A percentile compares a stretch with the other conserved stretches of the same genome.
phyloP scores from a whole-genome alignment of 2,888 invertebrate genomes.

The Lasioglossum pauxillum region DNA sequence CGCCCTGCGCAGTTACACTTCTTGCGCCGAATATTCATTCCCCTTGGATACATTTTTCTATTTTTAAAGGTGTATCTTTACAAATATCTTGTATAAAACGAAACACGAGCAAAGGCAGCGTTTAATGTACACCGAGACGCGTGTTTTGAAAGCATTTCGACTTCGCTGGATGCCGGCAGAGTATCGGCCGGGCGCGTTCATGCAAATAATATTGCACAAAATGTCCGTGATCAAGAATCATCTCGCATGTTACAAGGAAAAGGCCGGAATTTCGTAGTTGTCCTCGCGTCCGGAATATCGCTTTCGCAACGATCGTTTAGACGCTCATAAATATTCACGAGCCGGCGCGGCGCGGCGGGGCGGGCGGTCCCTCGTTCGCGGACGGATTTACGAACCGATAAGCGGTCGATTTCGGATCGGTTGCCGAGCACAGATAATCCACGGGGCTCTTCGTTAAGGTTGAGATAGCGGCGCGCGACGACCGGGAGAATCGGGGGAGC shows the following conservation, averaged over 20 bases:
- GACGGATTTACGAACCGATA: conserved; percentile 12
- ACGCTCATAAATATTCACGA: conserved; percentile 20
- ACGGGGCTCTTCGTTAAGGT: conserved; percentile 21
- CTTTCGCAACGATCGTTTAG: conserved; percentile 19
- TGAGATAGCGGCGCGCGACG: conserved; percentile 49
- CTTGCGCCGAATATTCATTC: background rate
- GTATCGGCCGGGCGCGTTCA: background rate
- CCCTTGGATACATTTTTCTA: background rate
- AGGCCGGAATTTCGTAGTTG: background rate
- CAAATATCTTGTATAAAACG: background rate
- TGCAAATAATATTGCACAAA: conserved; percentile 16
- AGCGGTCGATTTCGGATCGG: background rate
- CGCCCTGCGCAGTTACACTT: background rate
- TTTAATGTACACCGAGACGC: background rate
- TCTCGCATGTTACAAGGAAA: background rate
- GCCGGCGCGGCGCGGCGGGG: background rate
- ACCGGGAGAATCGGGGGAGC: conserved; percentile 52
- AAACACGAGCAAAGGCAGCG: background rate
- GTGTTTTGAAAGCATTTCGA: background rate
- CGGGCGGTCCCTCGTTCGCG: background rate
- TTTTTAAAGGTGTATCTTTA: background rate
- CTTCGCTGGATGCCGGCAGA: background rate
- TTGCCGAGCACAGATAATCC: conserved; percentile 27
- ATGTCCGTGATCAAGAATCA: background rate
- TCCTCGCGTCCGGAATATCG: background rate